A percentile compares a stretch with the other conserved stretches of the same genome.
These are phyloP conservation scores for Malurus alboscapulatus DNA, from an alignment of 2,113 vertebrate genomes.

Conservation along the genomic window DNA sequence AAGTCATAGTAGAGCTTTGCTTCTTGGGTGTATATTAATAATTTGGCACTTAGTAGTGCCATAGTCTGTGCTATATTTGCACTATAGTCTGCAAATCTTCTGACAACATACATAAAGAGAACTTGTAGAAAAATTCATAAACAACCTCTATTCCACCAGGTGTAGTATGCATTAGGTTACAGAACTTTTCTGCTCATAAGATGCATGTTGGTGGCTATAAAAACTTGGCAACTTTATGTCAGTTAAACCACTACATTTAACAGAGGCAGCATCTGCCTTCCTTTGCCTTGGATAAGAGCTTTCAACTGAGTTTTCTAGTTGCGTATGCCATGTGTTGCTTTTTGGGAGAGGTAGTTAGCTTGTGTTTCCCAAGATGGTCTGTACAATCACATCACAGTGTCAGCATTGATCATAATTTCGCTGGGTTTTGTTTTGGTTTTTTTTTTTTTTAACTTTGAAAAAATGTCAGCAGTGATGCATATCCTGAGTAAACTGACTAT, in stretches of 20 bases:
- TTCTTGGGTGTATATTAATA: neutral
- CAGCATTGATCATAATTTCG: neutral
- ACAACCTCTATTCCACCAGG: neutral
- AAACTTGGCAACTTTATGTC: neutral
- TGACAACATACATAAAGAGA: neutral
- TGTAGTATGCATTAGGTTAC: neutral
- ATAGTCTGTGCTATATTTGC: neutral
- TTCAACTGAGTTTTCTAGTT: neutral
- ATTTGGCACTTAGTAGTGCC: neutral
- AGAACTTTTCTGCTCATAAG: neutral
- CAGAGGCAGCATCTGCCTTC: neutral
- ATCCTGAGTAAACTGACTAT: neutral
- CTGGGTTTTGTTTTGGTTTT: neutral
- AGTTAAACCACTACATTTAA: neutral
- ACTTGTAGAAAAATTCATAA: neutral
- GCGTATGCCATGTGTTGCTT: neutral
- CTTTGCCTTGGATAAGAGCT: neutral
- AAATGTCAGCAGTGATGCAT: neutral
- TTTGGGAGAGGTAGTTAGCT: neutral
- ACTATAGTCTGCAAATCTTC: neutral
- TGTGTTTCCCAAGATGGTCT: neutral
- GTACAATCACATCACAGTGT: neutral
- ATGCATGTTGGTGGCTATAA: neutral
- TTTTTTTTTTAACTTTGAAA: neutral
- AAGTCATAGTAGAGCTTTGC: neutral